A percentile compares a stretch with the other conserved stretches of the same genome.
Conservation (phyloP, 2,888 invertebrate genomes). For the Tipula helvola region DNA sequence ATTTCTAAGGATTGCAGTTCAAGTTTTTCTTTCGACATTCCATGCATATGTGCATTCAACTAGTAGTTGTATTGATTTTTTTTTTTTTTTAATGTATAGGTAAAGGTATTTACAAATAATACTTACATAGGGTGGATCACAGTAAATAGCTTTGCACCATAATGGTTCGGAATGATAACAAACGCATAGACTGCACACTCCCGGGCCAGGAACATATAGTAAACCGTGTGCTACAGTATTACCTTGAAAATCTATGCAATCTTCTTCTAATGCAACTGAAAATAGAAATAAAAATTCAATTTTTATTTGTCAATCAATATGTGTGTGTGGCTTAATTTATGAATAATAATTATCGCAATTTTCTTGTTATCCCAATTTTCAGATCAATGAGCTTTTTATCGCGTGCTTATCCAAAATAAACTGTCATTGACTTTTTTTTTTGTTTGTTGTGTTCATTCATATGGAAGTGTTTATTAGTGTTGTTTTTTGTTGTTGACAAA, state of each 20-base stretch:
- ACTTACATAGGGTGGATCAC: constrained; percentile 75
- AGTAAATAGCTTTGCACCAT: constrained; percentile 81
- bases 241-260: constrained; percentile 75
- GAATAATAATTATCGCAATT: background rate
- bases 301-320: background rate
- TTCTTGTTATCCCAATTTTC: background rate
- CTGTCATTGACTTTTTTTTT: background rate
- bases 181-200: constrained; percentile 72
- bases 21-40: background rate
- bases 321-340: background rate
- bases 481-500: background rate
- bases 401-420: background rate
- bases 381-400: background rate
- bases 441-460: background rate
- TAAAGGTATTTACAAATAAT: constrained; percentile 12
- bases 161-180: constrained; percentile 76
- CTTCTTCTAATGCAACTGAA: constrained; percentile 57
- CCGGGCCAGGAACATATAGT: constrained; percentile 72
- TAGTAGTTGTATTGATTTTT: background rate
- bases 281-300: constrained; percentile 15
- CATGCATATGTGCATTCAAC: background rate
- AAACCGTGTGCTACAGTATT: constrained; percentile 64
- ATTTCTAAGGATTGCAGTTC: background rate
- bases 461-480: background rate
- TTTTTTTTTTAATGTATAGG: background rate